Conservation (phyloP, 2,888 invertebrate species). For the Chelonus formosanus region DNA sequence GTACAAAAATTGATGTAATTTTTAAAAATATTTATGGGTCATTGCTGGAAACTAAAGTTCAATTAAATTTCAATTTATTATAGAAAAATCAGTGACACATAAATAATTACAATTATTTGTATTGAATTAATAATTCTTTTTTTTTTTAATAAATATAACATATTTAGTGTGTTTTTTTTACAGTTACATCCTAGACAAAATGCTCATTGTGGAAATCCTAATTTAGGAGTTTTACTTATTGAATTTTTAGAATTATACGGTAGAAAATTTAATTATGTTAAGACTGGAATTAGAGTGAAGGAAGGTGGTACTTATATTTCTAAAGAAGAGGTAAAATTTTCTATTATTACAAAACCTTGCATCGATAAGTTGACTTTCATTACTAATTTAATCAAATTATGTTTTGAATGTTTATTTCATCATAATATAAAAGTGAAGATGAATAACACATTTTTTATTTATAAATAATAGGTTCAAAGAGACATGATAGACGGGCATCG, state of each 20-base stretch:
- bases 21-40: too few relatives aligned
- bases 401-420: not conserved
- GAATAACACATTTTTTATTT: not conserved
- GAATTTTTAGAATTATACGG: slow-evolving; percentile 99
- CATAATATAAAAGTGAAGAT: too few relatives aligned
- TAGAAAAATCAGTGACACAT: too few relatives aligned
- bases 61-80: too few relatives aligned
- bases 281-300: slow-evolving; percentile 92
- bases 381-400: not conserved
- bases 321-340: slow-evolving; percentile 78
- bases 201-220: slow-evolving; percentile 70
- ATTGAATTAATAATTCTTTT: not conserved
- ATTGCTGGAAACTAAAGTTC: too few relatives aligned
- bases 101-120: too few relatives aligned
- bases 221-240: slow-evolving; percentile 92
- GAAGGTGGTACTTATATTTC: slow-evolving; percentile 93
- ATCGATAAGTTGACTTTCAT: not conserved
- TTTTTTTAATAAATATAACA: not conserved
- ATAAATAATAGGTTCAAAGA: slow-evolving; percentile 72
- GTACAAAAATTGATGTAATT: too few relatives aligned
- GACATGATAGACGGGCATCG: slow-evolving; percentile 95
- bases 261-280: slow-evolving; percentile 93
- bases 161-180: slow-evolving; percentile 33
- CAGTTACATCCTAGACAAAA: slow-evolving; percentile 89
- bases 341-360: slow-evolving; percentile 4